Conservation (phyloP, 1,140 invertebrate genomes). For the Papilio machaon region DNA sequence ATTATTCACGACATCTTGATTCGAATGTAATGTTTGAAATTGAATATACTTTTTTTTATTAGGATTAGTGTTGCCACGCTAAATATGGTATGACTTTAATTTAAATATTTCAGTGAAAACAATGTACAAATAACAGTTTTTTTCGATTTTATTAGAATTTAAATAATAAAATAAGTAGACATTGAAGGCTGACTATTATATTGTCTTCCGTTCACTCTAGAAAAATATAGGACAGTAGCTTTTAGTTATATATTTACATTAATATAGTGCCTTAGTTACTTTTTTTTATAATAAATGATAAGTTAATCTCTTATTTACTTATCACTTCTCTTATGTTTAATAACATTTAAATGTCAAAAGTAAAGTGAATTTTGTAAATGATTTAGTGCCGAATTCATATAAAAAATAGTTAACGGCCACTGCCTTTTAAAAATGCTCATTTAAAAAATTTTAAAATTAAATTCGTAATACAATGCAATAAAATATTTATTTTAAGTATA, state of each 20-base stretch:
- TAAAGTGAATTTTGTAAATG: conserved; percentile 42
- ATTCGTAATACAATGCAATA: not conserved
- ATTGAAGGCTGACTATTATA: conserved; percentile 62
- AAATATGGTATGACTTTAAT: not conserved
- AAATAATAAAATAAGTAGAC: not conserved
- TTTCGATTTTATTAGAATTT: conserved; percentile 40
- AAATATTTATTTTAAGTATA: conserved; percentile 32
- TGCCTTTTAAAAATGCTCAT: conserved; percentile 64
- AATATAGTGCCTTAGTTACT: not conserved
- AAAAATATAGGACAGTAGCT: conserved; percentile 34
- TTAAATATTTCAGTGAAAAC: conserved; percentile 28
- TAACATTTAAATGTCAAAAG: no score
- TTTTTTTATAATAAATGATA: not conserved
- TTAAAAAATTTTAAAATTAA: conserved; percentile 27
- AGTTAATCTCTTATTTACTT: not conserved
- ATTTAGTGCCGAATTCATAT: conserved; percentile 43
- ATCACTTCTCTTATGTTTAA: no score
- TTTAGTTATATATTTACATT: conserved; percentile 13
- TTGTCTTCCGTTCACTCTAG: conserved; percentile 62
- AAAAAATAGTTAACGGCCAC: conserved; percentile 45
- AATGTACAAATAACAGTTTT: conserved; percentile 51
- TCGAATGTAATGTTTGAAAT: no score
- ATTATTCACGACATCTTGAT: no score
- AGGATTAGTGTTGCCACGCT: not conserved
- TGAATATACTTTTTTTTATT: not conserved